Evolutionary conservation across 2,113 vertebrate species (phyloP), one percentile per base, ranked within the genome.

Genomic region (Cyphomyrus discorhynchus): DNA sequence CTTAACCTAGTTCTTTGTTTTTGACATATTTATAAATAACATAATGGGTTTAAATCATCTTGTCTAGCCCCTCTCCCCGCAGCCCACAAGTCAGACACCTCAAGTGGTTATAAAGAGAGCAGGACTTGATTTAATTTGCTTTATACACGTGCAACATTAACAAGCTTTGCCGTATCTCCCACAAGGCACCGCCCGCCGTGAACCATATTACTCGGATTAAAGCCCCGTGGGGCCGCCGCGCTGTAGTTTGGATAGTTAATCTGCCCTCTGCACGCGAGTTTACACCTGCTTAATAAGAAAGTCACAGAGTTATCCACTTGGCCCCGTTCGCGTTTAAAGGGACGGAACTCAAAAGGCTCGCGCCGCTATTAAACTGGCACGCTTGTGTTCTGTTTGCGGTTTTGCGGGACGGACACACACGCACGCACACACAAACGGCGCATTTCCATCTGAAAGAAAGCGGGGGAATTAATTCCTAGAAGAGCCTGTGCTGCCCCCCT

Each of bases 361-460:
- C n/a, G 85, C 93, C 94, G 94, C 90, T 92, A 89, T 92, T 93
- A 92, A 94, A 94, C 93, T 4, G 90, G 91, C 94, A 35, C 96
- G 95, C 96, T 95, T 95, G 95, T 94, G 93, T 87, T 94, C 93
- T 96, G 95, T 96, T 96, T 96, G 94, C 94, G 88, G 92, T 92
- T 95, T 93, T 95, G 92, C 94, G 93, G 92, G 92, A 93, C 94
- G 95, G 95, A 96, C 95, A 39, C 95, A 95, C 96, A 95, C 95
- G 9, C 56, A 27, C 35, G 35, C n/a, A 31, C 58, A 27, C 9
- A 84, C 39, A 83, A 24, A 19, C 7, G 21, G n/a, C 50, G 47
- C 95, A 96, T 97, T 96, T 94, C 94, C 96, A 95, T 95, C 92
- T 95, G 95, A 96, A 95, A 96, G 96, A 96, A 86, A 95, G 96